Percentiles rank a stretch among this genome's conserved stretches.
Conservation (phyloP, 2,888 invertebrate genomes). For the Drosophila villosipedis region DNA sequence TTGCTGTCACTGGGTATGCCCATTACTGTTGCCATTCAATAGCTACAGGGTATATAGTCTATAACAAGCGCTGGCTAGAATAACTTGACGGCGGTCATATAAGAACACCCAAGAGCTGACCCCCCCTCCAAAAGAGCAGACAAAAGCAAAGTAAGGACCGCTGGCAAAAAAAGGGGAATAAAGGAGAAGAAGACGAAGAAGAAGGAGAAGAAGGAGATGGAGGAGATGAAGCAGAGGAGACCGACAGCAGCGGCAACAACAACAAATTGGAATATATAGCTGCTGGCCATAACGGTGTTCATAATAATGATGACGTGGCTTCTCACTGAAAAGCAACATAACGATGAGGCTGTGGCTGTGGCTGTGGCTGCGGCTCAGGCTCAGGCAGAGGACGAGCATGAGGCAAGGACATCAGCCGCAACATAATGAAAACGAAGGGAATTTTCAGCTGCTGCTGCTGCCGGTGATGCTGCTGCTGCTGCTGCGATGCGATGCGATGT, state of each 20-base stretch:
- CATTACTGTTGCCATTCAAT: neutral
- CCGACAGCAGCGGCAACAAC: conserved; percentile 60
- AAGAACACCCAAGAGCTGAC: conserved; percentile 71
- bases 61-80: conserved; percentile 45
- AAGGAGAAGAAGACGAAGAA: conserved; percentile 34
- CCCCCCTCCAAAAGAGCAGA: conserved; percentile 45
- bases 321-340: conserved; percentile 73
- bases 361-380: neutral
- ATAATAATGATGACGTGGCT: conserved; percentile 82
- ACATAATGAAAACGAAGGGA: conserved; percentile 82
- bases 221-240: conserved; percentile 15
- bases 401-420: conserved; percentile 76
- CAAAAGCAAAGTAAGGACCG: conserved; percentile 79
- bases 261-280: conserved; percentile 80
- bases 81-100: conserved; percentile 74
- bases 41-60: conserved; percentile 39
- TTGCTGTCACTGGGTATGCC: neutral
- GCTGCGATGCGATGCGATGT: conserved; percentile 59
- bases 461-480: neutral
- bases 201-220: neutral
- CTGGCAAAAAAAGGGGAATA: conserved; percentile 67
- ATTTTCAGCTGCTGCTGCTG: conserved; percentile 64
- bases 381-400: conserved; percentile 31
- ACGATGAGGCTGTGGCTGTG: conserved; percentile 23
- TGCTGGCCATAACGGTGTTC: conserved; percentile 77